Evolutionary conservation across 2,113 vertebrate genomes (phyloP).

Genomic region (Turnix velox): DNA sequence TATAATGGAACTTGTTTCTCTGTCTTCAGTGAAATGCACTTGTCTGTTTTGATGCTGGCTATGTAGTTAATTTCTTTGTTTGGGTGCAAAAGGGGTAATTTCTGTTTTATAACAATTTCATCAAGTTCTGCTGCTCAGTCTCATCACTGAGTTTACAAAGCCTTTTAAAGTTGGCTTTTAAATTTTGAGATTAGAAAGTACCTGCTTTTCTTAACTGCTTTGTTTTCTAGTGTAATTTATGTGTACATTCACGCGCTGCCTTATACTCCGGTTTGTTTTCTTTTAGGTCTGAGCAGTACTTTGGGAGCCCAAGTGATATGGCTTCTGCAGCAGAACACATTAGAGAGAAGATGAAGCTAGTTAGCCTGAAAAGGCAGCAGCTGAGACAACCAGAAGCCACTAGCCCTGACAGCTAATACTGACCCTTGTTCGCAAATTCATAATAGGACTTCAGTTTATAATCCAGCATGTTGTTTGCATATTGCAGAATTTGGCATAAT

Average conservation of each 20-base stretch:
- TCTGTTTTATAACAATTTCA: background rate
- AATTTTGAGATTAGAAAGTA: background rate
- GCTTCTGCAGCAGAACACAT: slow-evolving; percentile 89
- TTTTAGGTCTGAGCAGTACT: slow-evolving; percentile 91
- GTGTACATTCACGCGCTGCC: background rate
- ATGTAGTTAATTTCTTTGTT: background rate
- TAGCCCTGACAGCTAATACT: slow-evolving; percentile 77
- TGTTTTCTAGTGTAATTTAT: background rate
- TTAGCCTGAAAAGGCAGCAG: slow-evolving; percentile 87
- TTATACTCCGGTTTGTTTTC: background rate
- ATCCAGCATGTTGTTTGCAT: slow-evolving; percentile 65
- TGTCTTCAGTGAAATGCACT: background rate
- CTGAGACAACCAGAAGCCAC: slow-evolving; percentile 75
- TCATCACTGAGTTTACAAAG: background rate
- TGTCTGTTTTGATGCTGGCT: background rate
- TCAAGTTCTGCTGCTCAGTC: background rate
- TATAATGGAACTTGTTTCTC: background rate
- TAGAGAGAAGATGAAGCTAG: slow-evolving; percentile 92
- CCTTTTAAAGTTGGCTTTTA: background rate
- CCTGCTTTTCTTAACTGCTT: background rate
- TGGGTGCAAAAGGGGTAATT: background rate
- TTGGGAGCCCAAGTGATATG: slow-evolving; percentile 91
- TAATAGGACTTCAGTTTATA: slow-evolving; percentile 65
- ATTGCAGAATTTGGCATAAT: slow-evolving; percentile 58
- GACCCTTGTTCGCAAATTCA: slow-evolving; percentile 36